Conservation (phyloP, 2,888 invertebrate species). For the Tryphoninae sp. region DNA sequence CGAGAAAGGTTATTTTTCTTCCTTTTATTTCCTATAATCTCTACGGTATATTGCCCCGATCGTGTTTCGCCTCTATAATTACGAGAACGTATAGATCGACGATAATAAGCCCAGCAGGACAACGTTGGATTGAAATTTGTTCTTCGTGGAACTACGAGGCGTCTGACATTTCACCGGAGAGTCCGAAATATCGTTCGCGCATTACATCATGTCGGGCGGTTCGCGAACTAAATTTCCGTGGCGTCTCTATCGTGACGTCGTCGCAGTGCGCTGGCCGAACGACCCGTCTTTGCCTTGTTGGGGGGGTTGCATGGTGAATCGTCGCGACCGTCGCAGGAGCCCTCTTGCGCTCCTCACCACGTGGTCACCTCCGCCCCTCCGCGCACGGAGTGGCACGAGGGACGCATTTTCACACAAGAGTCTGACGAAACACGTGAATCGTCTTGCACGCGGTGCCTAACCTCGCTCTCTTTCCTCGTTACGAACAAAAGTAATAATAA, state of each 20-base stretch:
- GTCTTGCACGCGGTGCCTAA: slow-evolving; percentile 8
- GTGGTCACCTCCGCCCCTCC: slow-evolving; percentile 42
- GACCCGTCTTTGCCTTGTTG: neutral
- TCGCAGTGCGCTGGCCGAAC: neutral
- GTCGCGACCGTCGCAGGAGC: neutral
- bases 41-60: slow-evolving; percentile 6
- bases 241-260: too few species aligned
- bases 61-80: slow-evolving; percentile 32
- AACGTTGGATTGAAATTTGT: too few species aligned
- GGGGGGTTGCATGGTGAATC: neutral
- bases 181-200: slow-evolving; percentile 49
- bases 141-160: neutral
- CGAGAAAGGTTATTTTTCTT: neutral
- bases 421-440: slow-evolving; percentile 60
- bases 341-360: slow-evolving; percentile 52
- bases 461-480: neutral
- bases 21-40: neutral
- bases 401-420: slow-evolving; percentile 10
- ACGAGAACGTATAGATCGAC: neutral
- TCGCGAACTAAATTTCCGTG: neutral
- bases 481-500: neutral
- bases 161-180: neutral
- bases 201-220: slow-evolving; percentile 54
- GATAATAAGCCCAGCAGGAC: too few species aligned
- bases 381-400: slow-evolving; percentile 1